Conservation (phyloP, 2,797 vertebrate genomes). For the Rhadinocentrus ornatus region DNA sequence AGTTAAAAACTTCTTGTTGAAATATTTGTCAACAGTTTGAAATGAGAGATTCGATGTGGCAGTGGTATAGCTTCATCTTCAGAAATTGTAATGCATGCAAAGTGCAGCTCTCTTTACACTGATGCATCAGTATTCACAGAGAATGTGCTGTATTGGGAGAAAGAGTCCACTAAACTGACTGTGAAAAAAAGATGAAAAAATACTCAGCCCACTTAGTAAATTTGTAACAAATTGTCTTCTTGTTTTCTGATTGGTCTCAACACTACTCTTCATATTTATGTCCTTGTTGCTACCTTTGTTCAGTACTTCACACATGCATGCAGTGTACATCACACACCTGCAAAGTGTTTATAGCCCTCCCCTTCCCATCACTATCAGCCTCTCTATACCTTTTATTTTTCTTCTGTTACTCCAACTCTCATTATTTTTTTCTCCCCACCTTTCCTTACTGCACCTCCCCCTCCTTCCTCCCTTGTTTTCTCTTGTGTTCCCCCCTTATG, state of each 20-base stretch:
- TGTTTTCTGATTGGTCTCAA: conserved; percentile 41
- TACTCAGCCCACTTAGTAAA: conserved; percentile 36
- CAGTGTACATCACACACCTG: conserved; percentile 18
- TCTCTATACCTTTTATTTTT: conserved; percentile 34
- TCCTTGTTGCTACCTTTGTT: conserved; percentile 22
- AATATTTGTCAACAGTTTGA: not conserved
- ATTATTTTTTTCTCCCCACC: conserved; percentile 56
- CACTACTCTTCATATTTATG: conserved; percentile 15
- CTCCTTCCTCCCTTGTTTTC: not conserved
- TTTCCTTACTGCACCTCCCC: conserved; percentile 5
- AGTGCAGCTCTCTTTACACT: conserved; percentile 33
- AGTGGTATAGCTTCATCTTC: conserved; percentile 4
- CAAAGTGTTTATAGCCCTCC: conserved; percentile 9
- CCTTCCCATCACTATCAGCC: conserved; percentile 31
- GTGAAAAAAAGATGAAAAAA: conserved; percentile 21
- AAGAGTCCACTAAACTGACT: conserved; percentile 45
- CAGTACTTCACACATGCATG: conserved; percentile 5
- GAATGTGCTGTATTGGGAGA: conserved; percentile 41
- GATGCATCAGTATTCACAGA: conserved; percentile 57
- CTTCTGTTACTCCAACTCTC: conserved; percentile 43
- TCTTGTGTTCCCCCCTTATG: conserved; percentile 35
- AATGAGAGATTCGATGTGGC: not conserved
- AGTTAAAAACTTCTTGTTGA: not conserved
- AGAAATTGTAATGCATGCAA: conserved; percentile 29
- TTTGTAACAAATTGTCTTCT: conserved; percentile 43